Conservation (phyloP, 37 sponge, comb jelly and placozoan species). For the Oopsacas minuta region DNA sequence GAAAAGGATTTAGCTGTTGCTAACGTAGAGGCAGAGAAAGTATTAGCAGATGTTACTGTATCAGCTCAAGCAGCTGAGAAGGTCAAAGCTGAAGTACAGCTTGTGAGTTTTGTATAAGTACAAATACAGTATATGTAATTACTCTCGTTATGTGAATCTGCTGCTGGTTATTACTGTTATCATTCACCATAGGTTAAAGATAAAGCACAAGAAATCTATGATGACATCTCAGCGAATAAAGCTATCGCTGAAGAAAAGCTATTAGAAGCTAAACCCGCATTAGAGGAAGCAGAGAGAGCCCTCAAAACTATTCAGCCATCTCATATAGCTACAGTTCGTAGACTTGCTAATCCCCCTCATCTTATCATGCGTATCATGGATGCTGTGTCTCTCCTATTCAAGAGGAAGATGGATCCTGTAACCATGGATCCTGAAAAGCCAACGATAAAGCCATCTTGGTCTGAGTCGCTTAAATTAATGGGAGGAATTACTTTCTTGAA, state of each 20-base stretch:
- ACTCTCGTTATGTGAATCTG: too few species aligned
- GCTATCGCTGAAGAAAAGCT: constrained; percentile 69
- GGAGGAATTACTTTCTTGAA: constrained; percentile 6
- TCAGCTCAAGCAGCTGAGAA: constrained; percentile 96
- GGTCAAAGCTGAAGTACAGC: constrained; percentile 84
- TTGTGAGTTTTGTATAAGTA: not conserved
- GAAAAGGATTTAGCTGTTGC: constrained; percentile 97
- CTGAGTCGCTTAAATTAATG: constrained; percentile 74
- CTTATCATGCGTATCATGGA: constrained; percentile 99
- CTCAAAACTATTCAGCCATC: constrained; percentile 90
- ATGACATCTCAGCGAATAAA: constrained; percentile 89
- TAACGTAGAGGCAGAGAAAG: constrained; percentile 76
- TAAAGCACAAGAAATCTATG: constrained; percentile 93
- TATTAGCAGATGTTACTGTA: constrained; percentile 79
- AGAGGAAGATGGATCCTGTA: constrained; percentile 52
- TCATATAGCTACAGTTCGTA: constrained; percentile 88
- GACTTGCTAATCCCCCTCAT: constrained; percentile 92
- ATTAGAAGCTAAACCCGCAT: constrained; percentile 82
- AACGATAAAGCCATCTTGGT: constrained; percentile 86
- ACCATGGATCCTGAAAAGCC: constrained; percentile 73
- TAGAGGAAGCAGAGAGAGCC: constrained; percentile 91
- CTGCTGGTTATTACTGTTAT: too few species aligned
- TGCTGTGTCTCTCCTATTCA: constrained; percentile 75
- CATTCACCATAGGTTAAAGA: constrained; percentile 58
- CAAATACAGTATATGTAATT: not conserved